These are phyloP conservation scores for Oncopodura yosiiana DNA, from an alignment of 1,140 invertebrate species.

Conservation along the genomic window DNA sequence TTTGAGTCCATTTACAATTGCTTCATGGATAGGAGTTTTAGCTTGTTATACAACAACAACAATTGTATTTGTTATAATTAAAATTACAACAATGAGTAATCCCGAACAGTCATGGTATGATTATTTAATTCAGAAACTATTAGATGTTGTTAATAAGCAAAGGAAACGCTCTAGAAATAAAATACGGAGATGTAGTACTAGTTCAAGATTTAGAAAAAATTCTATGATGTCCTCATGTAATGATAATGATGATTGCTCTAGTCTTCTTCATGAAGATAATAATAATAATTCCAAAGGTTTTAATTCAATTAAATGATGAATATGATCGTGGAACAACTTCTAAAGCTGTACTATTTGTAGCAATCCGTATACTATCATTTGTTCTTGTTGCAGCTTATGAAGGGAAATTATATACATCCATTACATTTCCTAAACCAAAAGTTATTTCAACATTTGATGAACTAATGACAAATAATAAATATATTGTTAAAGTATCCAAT, in stretches of 20 bases:
- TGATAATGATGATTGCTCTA: background rate
- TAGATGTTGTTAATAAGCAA: slow-evolving; percentile 13
- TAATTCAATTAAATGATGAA: background rate
- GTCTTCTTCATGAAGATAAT: background rate
- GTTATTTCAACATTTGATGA: slow-evolving; percentile 22
- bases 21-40: slow-evolving; percentile 16
- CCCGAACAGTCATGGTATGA: slow-evolving; percentile 22
- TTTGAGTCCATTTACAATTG: slow-evolving; percentile 12
- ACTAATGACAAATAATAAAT: slow-evolving; percentile 20
- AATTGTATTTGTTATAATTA: slow-evolving; percentile 11
- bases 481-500: slow-evolving; percentile 17
- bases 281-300: background rate
- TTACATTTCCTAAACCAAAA: slow-evolving; percentile 23
- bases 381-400: slow-evolving; percentile 24
- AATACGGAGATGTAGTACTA: background rate
- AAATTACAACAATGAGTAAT: slow-evolving; percentile 17
- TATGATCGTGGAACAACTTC: slow-evolving; percentile 17
- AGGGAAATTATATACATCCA: slow-evolving; percentile 27
- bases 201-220: background rate
- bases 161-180: background rate
- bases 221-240: background rate
- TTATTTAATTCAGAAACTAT: slow-evolving; percentile 16
- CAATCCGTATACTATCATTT: slow-evolving; percentile 24
- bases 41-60: slow-evolving; percentile 7
- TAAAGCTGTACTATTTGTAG: slow-evolving; percentile 11